Conservation (phyloP, 2,113 vertebrate genomes). For the Solea senegalensis region DNA sequence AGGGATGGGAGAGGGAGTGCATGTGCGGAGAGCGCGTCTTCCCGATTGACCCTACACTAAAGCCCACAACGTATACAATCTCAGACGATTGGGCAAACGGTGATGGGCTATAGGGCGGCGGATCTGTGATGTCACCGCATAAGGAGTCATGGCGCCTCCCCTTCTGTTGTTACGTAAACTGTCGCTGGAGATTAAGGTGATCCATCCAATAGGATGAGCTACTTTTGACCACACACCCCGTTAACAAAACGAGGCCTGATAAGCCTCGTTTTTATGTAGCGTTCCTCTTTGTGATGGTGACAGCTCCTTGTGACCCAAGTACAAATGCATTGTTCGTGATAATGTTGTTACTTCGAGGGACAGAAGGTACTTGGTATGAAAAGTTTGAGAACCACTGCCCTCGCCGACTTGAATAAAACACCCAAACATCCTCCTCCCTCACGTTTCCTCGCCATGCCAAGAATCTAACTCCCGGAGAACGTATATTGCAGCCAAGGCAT, state of each 20-base stretch:
- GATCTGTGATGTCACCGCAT: conserved; percentile 65
- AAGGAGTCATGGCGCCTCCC: conserved; percentile 51
- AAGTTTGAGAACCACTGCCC: too few species aligned
- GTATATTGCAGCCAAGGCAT: not conserved
- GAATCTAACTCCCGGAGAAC: not conserved
- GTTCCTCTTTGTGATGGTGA: not conserved
- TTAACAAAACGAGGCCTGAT: too few species aligned
- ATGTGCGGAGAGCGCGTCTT: conserved; percentile 21
- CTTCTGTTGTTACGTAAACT: conserved; percentile 75
- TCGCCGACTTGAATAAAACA: not conserved
- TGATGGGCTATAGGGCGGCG: conserved; percentile 24
- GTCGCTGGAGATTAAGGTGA: conserved; percentile 64
- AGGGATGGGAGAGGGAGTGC: conserved; percentile 29
- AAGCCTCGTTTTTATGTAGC: conserved; percentile 22
- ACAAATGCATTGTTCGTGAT: too few species aligned
- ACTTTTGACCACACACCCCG: conserved; percentile 67
- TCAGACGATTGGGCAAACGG: conserved; percentile 44
- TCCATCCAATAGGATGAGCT: conserved; percentile 70
- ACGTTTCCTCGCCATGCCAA: not conserved
- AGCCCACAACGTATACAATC: conserved; percentile 41
- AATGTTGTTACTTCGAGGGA: too few species aligned
- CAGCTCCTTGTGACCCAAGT: too few species aligned
- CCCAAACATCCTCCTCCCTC: not conserved
- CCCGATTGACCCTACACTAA: conserved; percentile 17
- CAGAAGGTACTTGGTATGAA: too few species aligned